Evolutionary conservation across 1,140 invertebrate species (phyloP).

Genomic region (Hypothenemus hampei): DNA sequence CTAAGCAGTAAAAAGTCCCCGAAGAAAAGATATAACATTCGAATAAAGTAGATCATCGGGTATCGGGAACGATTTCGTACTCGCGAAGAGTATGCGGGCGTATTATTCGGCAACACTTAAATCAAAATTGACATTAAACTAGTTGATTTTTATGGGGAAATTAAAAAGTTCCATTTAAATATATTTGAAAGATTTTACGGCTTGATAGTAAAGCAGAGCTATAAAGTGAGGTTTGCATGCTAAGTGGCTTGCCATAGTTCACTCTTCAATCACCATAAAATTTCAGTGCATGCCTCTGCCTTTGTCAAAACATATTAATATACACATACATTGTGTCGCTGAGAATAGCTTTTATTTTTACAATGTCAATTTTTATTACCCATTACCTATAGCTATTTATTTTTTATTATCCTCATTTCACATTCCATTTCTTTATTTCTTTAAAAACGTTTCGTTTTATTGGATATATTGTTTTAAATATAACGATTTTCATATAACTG

Average conservation of each 20-base stretch:
- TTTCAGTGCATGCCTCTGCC: conserved; percentile 32
- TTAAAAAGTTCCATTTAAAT: conserved; percentile 44
- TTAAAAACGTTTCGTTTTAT: not conserved
- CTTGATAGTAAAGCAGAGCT: conserved; percentile 38
- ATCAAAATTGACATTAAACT: conserved; percentile 38
- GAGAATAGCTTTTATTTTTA: conserved; percentile 28
- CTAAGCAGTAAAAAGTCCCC: conserved; percentile 17
- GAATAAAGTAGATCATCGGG: conserved; percentile 20
- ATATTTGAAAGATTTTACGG: conserved; percentile 42
- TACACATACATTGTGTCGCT: conserved; percentile 36
- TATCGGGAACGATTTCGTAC: conserved; percentile 22
- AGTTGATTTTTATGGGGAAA: conserved; percentile 42
- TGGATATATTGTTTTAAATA: too few relatives aligned
- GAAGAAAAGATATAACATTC: conserved; percentile 14
- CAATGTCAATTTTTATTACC: conserved; percentile 28
- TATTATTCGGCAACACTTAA: conserved; percentile 32
- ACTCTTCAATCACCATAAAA: conserved; percentile 43
- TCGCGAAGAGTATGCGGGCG: conserved; percentile 22
- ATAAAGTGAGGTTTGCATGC: conserved; percentile 39
- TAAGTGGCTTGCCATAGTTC: conserved; percentile 42
- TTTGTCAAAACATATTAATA: conserved; percentile 40
- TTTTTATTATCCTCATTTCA: conserved; percentile 9
- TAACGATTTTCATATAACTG: too few relatives aligned
- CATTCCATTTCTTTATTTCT: conserved; percentile 13
- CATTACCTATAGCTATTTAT: conserved; percentile 22